Conservation (phyloP, 2,888 invertebrate species). For the Eustalomyia histrio region DNA sequence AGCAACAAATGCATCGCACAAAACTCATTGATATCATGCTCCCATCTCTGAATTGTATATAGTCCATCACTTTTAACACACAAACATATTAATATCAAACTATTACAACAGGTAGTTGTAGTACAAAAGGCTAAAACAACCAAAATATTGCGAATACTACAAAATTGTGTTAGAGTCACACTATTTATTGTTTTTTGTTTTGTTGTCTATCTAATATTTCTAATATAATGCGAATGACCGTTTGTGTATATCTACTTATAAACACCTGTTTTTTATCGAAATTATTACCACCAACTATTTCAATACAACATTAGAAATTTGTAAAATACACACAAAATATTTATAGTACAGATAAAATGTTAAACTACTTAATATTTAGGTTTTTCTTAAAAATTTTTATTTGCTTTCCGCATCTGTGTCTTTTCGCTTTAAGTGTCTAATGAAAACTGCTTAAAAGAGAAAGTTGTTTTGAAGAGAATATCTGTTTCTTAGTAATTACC, state of each 20-base stretch:
- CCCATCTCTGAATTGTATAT: not conserved
- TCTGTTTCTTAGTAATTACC: not conserved
- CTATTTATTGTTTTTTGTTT: not conserved
- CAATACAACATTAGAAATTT: not conserved
- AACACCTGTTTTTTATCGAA: not conserved
- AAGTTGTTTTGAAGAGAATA: slow-evolving; percentile 53
- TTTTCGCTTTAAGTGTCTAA: slow-evolving; percentile 19
- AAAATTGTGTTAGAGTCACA: not conserved
- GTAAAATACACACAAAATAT: not conserved
- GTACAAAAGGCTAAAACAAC: not conserved
- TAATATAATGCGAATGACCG: not conserved
- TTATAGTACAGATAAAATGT: slow-evolving; percentile 3
- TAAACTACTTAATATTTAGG: too few relatives aligned
- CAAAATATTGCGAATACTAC: not conserved
- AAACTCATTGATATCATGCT: too few relatives aligned
- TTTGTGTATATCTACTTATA: not conserved
- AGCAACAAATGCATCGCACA: too few relatives aligned
- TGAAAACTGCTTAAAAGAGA: slow-evolving; percentile 48
- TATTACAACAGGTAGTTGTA: not conserved
- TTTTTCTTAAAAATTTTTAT: not conserved
- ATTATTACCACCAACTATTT: not conserved
- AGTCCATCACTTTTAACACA: not conserved
- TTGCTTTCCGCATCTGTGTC: slow-evolving; percentile 15
- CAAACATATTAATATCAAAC: not conserved
- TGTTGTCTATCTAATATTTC: not conserved